A percentile compares a stretch with the other conserved stretches of the same genome.
Conservation (phyloP, 2,113 vertebrate species). For the Sander vitreus region DNA sequence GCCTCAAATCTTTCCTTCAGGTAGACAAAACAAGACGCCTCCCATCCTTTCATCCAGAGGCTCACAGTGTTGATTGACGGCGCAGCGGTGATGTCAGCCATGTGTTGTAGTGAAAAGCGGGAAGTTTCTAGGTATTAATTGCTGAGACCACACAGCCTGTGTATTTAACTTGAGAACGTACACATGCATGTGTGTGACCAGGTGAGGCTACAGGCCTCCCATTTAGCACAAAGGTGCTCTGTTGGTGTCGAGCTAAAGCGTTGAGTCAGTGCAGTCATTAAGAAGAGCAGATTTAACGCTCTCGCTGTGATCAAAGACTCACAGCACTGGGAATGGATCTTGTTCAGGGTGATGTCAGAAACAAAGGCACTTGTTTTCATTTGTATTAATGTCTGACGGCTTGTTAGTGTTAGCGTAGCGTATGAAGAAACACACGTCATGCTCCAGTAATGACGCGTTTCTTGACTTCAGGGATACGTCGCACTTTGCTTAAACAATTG, state of each 20-base stretch:
- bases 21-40: conserved; percentile 16
- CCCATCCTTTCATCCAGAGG: background rate
- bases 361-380: conserved; percentile 1
- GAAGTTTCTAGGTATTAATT: conserved; percentile 10
- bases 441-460: background rate
- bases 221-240: conserved; percentile 63
- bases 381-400: background rate
- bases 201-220: conserved; percentile 41
- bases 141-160: conserved; percentile 50
- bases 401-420: background rate
- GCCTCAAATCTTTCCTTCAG: background rate
- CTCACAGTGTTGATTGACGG: background rate
- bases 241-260: conserved; percentile 44
- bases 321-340: conserved; percentile 3
- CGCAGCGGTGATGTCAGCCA: background rate
- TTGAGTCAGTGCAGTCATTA: conserved; percentile 23
- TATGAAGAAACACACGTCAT: background rate
- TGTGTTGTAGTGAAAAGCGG: background rate
- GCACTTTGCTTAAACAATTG: background rate
- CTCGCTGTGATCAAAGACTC: conserved; percentile 59
- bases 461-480: background rate
- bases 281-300: conserved; percentile 14
- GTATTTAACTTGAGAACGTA: conserved; percentile 10
- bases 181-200: conserved; percentile 14
- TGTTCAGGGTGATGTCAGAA: conserved; percentile 31